Percentiles rank a stretch among this genome's conserved stretches.
Evolutionary conservation across 1,140 invertebrate species (phyloP).

Genomic region (Calosoma granatense): DNA sequence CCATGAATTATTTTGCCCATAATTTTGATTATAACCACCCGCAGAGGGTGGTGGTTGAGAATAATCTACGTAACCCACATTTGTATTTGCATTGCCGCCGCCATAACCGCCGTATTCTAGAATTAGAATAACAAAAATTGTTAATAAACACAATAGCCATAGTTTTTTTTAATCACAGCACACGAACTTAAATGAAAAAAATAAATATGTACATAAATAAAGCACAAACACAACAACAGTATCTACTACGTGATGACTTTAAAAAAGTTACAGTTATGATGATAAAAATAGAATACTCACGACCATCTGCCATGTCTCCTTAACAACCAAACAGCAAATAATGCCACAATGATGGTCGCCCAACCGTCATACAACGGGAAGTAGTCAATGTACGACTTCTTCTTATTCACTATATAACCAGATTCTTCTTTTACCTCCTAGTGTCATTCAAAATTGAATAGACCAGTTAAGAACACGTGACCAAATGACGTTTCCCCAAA

Average conservation of each 20-base stretch:
- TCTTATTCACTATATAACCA: too few species aligned
- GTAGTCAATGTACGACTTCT: too few species aligned
- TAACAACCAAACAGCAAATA: too few species aligned
- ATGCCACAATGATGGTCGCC: too few species aligned
- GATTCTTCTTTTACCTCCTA: too few species aligned
- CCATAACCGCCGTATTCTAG: constrained; percentile 35
- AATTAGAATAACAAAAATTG: constrained; percentile 28
- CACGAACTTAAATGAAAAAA: not conserved
- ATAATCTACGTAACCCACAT: constrained; percentile 22
- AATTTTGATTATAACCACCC: not conserved
- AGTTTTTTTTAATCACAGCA: not conserved
- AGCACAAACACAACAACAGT: not conserved
- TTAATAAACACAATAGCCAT: constrained; percentile 5
- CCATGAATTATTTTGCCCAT: not conserved
- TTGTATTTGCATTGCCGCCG: constrained; percentile 19
- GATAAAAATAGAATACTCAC: constrained; percentile 14
- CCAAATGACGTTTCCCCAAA: too few species aligned
- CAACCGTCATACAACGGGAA: too few species aligned
- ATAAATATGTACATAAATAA: not conserved
- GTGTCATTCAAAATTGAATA: too few species aligned
- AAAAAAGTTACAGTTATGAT: not conserved
- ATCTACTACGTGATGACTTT: not conserved
- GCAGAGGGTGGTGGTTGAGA: constrained; percentile 17
- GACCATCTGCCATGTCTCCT: constrained; percentile 15
- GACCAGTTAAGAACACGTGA: too few species aligned